Percentiles rank a stretch among this genome's conserved stretches.
Evolutionary conservation across 2,888 invertebrate species (phyloP).

Genomic region (Drosophila pegasa): DNA sequence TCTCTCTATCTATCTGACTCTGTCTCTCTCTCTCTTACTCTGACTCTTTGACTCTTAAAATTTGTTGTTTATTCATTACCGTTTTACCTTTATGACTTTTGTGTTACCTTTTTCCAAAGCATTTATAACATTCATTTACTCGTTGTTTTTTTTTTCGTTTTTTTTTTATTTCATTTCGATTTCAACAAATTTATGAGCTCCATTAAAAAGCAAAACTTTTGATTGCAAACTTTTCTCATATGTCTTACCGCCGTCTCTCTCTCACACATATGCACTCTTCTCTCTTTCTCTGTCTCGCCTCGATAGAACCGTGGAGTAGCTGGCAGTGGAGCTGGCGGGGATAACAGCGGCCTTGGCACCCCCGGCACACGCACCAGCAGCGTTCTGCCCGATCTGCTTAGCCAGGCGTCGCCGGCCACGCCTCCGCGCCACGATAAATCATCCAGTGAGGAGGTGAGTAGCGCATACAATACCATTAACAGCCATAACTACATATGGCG

Average conservation of each 20-base stretch:
- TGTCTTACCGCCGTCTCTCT: conserved; percentile 6
- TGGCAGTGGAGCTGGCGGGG: conserved; percentile 52
- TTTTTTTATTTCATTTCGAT: conserved; percentile 31
- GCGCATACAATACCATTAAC: conserved; percentile 18
- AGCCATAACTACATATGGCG: conserved; percentile 3
- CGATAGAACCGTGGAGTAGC: conserved; percentile 59
- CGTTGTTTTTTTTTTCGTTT: conserved; percentile 53
- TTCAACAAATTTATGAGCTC: conserved; percentile 39
- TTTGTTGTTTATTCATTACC: conserved; percentile 56
- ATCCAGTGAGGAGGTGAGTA: conserved; percentile 96
- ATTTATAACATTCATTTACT: conserved; percentile 55
- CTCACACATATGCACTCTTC: conserved; percentile 10
- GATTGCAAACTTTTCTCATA: conserved; percentile 33
- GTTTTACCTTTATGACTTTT: conserved; percentile 38
- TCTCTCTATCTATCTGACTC: conserved; percentile 17
- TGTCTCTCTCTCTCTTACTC: conserved; percentile 11
- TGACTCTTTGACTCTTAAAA: conserved; percentile 30
- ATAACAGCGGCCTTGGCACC: conserved; percentile 86
- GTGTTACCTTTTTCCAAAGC: conserved; percentile 49
- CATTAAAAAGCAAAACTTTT: conserved; percentile 32
- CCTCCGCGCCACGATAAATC: conserved; percentile 96
- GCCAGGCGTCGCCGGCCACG: conserved; percentile 94
- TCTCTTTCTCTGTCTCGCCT: conserved; percentile 12
- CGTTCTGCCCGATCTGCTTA: conserved; percentile 97
- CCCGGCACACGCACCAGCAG: conserved; percentile 93